These are phyloP conservation scores for Pogonomyrmex barbatus DNA, from an alignment of 1,140 invertebrate genomes.

Conservation along the genomic window DNA sequence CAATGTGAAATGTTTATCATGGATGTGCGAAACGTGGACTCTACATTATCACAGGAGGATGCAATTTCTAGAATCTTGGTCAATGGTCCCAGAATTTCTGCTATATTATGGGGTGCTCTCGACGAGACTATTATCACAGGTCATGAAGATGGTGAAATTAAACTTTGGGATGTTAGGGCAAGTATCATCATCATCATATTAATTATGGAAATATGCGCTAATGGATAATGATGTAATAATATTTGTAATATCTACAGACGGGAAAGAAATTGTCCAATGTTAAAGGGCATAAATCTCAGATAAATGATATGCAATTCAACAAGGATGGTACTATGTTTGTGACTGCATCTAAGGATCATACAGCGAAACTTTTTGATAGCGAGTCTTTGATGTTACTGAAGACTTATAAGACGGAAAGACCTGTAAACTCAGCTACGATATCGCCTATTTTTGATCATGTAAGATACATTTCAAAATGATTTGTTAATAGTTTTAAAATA, in stretches of 20 bases:
- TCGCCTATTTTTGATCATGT: constrained; percentile 97
- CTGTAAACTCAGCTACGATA: constrained; percentile 98
- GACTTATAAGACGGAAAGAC: constrained; percentile 98
- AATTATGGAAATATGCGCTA: not conserved
- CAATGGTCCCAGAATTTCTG: constrained; percentile 93
- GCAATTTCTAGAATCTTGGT: constrained; percentile 89
- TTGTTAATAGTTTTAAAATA: not conserved
- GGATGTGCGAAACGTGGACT: constrained; percentile 91
- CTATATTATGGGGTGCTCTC: constrained; percentile 96
- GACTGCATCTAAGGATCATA: constrained; percentile 97
- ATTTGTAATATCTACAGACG: constrained; percentile 86
- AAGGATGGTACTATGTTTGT: constrained; percentile 98
- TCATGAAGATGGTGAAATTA: constrained; percentile 96
- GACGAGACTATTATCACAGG: constrained; percentile 97
- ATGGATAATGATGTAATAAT: not conserved
- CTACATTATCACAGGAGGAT: constrained; percentile 85
- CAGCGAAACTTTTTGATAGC: constrained; percentile 97
- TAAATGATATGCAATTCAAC: constrained; percentile 98
- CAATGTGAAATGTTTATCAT: constrained; percentile 96
- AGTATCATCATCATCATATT: constrained; percentile 66
- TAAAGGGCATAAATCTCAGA: constrained; percentile 93
- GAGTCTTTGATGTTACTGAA: constrained; percentile 94
- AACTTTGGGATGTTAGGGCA: constrained; percentile 96
- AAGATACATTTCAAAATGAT: constrained; percentile 75
- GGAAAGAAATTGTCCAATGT: constrained; percentile 92